These are phyloP conservation scores for Brachypteracias leptosomus DNA, from an alignment of 2,113 vertebrate genomes.

Conservation along the genomic window DNA sequence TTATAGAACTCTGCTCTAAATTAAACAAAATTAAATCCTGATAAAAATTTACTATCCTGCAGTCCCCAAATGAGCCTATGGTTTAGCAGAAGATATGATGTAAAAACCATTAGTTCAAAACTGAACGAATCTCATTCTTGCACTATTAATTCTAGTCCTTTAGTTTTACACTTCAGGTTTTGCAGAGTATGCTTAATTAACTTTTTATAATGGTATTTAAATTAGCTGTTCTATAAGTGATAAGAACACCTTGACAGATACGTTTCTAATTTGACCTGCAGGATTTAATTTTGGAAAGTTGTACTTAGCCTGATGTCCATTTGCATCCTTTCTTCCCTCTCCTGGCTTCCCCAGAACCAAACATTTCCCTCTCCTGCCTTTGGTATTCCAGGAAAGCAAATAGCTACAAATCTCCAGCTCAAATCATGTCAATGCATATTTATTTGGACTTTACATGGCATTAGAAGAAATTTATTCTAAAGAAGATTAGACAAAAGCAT, in stretches of 20 bases:
- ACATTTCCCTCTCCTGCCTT: not conserved
- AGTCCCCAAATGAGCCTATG: not conserved
- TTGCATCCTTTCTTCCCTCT: not conserved
- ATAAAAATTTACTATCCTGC: slow-evolving; percentile 53
- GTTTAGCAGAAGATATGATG: not conserved
- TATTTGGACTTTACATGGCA: not conserved
- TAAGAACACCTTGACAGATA: slow-evolving; percentile 33
- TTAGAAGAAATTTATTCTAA: not conserved
- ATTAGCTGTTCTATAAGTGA: slow-evolving; percentile 9
- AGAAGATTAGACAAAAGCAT: not conserved
- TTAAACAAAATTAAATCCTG: slow-evolving; percentile 61
- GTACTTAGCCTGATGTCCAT: not conserved
- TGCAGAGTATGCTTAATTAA: slow-evolving; percentile 55
- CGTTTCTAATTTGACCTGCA: slow-evolving; percentile 19
- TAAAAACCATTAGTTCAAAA: slow-evolving; percentile 42
- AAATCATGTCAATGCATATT: not conserved
- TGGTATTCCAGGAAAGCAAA: not conserved
- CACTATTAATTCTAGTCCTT: slow-evolving; percentile 50
- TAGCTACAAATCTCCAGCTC: not conserved
- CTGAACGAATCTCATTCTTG: slow-evolving; percentile 25
- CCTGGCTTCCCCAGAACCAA: not conserved
- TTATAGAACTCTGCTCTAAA: slow-evolving; percentile 40
- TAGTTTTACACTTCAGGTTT: slow-evolving; percentile 24
- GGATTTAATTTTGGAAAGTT: not conserved
- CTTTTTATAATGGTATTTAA: slow-evolving; percentile 54